phyloP scores from a whole-genome alignment of 2,888 invertebrate genomes.

The Hartigia nigra region DNA sequence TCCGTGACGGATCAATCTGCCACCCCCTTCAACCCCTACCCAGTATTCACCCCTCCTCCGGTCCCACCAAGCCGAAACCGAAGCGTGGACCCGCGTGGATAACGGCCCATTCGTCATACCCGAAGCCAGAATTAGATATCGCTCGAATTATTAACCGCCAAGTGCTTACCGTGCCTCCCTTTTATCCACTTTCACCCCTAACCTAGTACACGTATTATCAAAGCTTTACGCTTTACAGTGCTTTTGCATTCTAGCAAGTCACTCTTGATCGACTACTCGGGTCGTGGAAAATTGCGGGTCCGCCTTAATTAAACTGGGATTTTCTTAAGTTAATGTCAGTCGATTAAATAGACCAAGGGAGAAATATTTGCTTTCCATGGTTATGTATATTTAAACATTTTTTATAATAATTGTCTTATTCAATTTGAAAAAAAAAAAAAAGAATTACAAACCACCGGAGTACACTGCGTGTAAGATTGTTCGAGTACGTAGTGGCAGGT shows the following conservation, averaged over 20 bases:
- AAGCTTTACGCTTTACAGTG: background rate
- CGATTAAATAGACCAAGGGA: background rate
- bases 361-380: background rate
- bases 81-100: constrained; percentile 54
- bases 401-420: background rate
- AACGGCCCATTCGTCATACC: constrained; percentile 60
- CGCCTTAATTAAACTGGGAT: background rate
- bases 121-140: constrained; percentile 37
- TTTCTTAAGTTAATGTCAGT: background rate
- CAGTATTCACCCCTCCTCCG: constrained; percentile 35
- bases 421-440: background rate
- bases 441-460: background rate
- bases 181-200: background rate
- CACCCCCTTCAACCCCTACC: constrained; percentile 48
- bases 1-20: constrained; percentile 66
- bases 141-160: constrained; percentile 4
- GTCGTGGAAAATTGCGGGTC: background rate
- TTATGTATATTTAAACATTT: background rate
- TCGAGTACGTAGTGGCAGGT: background rate
- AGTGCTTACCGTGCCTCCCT: background rate
- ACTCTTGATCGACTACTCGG: background rate
- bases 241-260: background rate
- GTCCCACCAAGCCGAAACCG: constrained; percentile 49
- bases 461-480: background rate
- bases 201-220: background rate